Evolutionary conservation across 2,797 vertebrate genomes (phyloP).

Genomic region (Coregonus ussuriensis): DNA sequence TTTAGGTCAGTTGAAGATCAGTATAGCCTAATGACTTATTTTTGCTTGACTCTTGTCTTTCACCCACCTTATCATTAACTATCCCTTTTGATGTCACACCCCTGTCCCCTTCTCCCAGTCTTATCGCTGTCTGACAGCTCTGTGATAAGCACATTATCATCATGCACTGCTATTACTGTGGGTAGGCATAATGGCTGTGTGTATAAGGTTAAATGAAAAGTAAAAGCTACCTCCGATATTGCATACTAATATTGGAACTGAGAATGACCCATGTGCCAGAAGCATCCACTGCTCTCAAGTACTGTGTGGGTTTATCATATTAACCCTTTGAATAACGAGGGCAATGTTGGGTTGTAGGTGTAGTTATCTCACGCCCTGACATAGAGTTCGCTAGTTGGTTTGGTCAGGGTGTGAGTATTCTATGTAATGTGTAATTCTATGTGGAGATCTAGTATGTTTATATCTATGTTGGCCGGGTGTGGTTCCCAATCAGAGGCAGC

Average conservation of each 20-base stretch:
- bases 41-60: neutral
- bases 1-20: neutral
- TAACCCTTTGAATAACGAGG: slow-evolving; percentile 5
- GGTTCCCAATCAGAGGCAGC: no score
- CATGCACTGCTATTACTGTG: slow-evolving; percentile 17
- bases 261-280: neutral
- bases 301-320: neutral
- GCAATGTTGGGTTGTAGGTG: neutral
- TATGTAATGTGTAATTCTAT: no score
- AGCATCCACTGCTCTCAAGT: neutral
- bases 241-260: neutral
- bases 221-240: neutral
- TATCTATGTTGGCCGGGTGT: no score
- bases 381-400: no score
- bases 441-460: no score
- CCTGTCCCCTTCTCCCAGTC: slow-evolving; percentile 5
- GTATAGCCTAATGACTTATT: neutral
- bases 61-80: slow-evolving; percentile 18
- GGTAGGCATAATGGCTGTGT: neutral
- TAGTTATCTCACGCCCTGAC: neutral
- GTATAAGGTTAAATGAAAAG: neutral
- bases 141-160: slow-evolving; percentile 36
- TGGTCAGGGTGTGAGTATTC: no score
- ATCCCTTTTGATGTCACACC: slow-evolving; percentile 33
- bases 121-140: slow-evolving; percentile 29